A percentile compares a stretch with the other conserved stretches of the same genome.
Conservation (phyloP, 2,113 vertebrate species). For the Sceloporus undulatus region DNA sequence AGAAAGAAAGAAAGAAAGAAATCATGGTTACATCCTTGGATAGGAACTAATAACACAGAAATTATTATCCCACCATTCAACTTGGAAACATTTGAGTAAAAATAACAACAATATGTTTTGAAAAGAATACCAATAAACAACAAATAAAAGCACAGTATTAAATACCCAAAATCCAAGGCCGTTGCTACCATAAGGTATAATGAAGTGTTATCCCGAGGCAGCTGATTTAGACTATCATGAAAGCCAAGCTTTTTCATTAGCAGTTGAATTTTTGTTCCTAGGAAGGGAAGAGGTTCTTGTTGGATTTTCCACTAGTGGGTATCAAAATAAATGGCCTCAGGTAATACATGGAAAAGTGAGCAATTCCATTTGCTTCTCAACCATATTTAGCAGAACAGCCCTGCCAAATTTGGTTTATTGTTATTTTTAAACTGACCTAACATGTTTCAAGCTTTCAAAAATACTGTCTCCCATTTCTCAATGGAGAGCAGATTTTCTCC, state of each 20-base stretch:
- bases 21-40: background rate
- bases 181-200: background rate
- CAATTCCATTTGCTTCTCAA: background rate
- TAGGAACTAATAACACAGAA: background rate
- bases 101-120: background rate
- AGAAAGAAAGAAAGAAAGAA: background rate
- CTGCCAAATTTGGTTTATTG: background rate
- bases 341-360: too few species aligned
- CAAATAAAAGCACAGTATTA: background rate
- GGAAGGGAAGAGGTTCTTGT: background rate
- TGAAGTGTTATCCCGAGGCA: background rate
- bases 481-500: background rate
- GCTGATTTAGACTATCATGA: background rate
- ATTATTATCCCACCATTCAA: background rate
- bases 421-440: background rate
- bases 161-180: background rate
- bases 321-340: background rate
- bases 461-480: background rate
- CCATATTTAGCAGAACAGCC: background rate
- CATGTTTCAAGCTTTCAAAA: background rate
- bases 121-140: background rate
- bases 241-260: background rate
- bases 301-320: background rate
- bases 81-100: background rate
- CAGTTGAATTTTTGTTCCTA: background rate